Percentiles rank a stretch among this genome's conserved stretches.
These are phyloP conservation scores for Peromyscus aztecus DNA, from an alignment of 2,797 vertebrate species.

Conservation along the genomic window DNA sequence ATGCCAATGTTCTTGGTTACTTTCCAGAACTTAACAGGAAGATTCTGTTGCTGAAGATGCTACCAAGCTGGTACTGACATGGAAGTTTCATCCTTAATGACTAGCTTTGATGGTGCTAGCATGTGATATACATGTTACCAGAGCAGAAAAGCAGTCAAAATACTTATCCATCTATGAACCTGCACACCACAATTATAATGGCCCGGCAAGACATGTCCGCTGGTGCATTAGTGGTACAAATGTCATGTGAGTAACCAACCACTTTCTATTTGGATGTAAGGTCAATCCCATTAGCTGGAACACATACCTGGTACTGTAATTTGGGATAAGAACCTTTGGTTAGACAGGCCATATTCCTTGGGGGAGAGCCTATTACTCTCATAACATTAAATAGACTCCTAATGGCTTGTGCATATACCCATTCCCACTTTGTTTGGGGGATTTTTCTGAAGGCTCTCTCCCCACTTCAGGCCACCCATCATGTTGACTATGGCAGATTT, in stretches of 20 bases:
- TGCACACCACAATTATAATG: background rate
- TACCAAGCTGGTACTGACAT: background rate
- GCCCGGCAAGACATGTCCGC: background rate
- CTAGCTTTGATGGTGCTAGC: background rate
- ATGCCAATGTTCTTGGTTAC: background rate
- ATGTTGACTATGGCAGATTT: background rate
- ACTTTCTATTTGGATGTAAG: background rate
- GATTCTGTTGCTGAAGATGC: background rate
- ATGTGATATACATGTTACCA: background rate
- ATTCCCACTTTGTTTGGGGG: background rate
- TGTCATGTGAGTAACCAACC: background rate
- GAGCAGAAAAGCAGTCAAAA: too few relatives aligned
- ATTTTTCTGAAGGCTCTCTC: background rate
- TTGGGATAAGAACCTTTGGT: background rate
- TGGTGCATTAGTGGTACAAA: background rate
- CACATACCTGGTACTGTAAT: background rate
- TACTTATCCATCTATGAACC: background rate
- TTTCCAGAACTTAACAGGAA: background rate
- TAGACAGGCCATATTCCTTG: background rate
- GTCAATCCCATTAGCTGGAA: background rate
- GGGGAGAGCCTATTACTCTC: background rate
- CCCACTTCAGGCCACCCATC: too few relatives aligned
- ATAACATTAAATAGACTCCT: background rate
- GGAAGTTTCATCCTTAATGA: background rate
- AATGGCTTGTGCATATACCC: background rate